Conservation (phyloP, 2,797 vertebrate genomes). For the Miichthys miiuy region DNA sequence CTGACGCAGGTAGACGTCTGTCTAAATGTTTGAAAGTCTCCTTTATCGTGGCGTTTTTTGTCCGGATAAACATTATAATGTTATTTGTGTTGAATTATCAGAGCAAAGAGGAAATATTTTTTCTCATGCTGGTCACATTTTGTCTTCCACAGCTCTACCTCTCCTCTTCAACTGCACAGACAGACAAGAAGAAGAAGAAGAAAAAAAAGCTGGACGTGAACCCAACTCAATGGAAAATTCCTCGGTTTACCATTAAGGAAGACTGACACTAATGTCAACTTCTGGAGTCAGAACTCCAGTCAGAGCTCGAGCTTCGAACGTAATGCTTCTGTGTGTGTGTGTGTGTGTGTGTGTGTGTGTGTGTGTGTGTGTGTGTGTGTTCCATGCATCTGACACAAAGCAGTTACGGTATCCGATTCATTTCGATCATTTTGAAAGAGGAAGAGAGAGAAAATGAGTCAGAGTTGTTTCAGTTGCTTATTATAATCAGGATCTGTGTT, state of each 20-base stretch:
- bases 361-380: conserved; percentile 28
- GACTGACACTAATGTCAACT: conserved; percentile 80
- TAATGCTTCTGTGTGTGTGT: conserved; percentile 28
- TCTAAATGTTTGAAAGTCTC: no score
- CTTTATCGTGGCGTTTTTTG: no score
- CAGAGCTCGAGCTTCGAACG: conserved; percentile 38
- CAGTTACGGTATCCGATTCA: conserved; percentile 64
- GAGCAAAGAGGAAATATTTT: conserved; percentile 2
- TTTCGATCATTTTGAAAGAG: conserved; percentile 50
- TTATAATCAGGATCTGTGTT: conserved; percentile 56
- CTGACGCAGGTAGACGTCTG: no score
- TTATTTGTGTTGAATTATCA: background rate
- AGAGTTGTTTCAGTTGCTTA: conserved; percentile 29
- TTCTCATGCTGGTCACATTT: conserved; percentile 3
- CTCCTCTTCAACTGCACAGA: conserved; percentile 14
- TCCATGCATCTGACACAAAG: conserved; percentile 58
- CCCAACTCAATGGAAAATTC: conserved; percentile 79
- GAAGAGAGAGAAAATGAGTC: conserved; percentile 59
- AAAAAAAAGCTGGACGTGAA: conserved; percentile 42
- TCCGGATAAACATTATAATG: background rate
- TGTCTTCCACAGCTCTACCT: background rate
- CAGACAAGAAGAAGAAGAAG: background rate
- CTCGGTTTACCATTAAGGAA: conserved; percentile 67
- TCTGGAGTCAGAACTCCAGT: conserved; percentile 60
- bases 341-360: conserved; percentile 41